Conservation (phyloP, 2,888 invertebrate genomes). For the Agriopis aurantiaria region DNA sequence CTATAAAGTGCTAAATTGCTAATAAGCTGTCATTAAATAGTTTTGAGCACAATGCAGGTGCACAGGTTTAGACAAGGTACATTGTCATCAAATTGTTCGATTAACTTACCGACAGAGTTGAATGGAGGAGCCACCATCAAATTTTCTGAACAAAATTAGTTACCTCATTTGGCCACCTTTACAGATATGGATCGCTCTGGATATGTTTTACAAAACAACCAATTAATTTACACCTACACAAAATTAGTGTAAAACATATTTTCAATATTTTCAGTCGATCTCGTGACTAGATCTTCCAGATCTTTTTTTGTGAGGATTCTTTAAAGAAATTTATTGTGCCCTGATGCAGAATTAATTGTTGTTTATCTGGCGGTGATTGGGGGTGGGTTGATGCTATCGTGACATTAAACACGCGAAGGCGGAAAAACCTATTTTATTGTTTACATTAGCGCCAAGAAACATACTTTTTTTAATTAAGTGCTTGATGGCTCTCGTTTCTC, state of each 20-base stretch:
- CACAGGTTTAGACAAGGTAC: not conserved
- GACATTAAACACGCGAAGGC: conserved; percentile 35
- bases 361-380: conserved; percentile 36
- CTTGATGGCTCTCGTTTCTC: too few relatives aligned
- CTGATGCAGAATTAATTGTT: conserved; percentile 49
- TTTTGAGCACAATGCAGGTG: not conserved
- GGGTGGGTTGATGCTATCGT: conserved; percentile 33
- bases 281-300: conserved; percentile 26
- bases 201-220: not conserved
- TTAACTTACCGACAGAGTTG: not conserved
- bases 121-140: not conserved
- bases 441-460: not conserved
- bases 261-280: conserved; percentile 23
- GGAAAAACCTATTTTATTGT: not conserved
- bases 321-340: conserved; percentile 40
- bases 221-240: conserved; percentile 26
- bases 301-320: conserved; percentile 8
- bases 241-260: conserved; percentile 1
- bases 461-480: not conserved
- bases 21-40: not conserved
- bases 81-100: not conserved
- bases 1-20: not conserved
- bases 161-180: not conserved
- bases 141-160: not conserved
- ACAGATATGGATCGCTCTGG: not conserved